Conservation (phyloP, 2,888 invertebrate genomes). For the Hedya salicella region DNA sequence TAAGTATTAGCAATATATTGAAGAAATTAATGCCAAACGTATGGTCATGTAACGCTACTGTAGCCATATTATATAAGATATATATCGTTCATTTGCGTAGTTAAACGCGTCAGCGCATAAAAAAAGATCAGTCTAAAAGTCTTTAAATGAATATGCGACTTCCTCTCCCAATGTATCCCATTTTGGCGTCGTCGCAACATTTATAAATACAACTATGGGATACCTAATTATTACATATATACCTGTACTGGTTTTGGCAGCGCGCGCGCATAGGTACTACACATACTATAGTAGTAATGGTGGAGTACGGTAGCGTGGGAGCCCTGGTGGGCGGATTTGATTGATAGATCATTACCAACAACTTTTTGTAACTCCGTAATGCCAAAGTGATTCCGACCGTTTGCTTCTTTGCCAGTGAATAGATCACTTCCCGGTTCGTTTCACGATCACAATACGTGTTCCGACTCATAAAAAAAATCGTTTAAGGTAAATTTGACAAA, state of each 20-base stretch:
- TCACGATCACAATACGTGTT: too few relatives aligned
- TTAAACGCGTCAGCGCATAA: background rate
- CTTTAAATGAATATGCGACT: background rate
- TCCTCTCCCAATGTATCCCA: slow-evolving; percentile 5
- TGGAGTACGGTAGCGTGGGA: slow-evolving; percentile 18
- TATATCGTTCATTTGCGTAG: too few relatives aligned
- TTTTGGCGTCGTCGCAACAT: slow-evolving; percentile 19
- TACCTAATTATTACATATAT: slow-evolving; percentile 4
- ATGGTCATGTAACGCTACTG: too few relatives aligned
- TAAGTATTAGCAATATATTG: too few relatives aligned
- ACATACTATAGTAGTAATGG: slow-evolving; percentile 37
- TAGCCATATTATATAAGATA: too few relatives aligned
- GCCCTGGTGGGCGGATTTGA: slow-evolving; percentile 33
- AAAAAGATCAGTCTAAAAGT: background rate
- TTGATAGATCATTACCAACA: slow-evolving; percentile 35
- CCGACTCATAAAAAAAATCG: too few relatives aligned
- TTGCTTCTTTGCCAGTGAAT: background rate
- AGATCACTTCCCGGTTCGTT: slow-evolving; percentile 5
- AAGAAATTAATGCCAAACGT: too few relatives aligned
- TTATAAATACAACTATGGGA: slow-evolving; percentile 19
- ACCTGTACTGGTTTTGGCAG: slow-evolving; percentile 29
- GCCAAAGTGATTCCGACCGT: slow-evolving; percentile 13
- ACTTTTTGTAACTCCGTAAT: slow-evolving; percentile 20
- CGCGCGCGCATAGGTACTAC: slow-evolving; percentile 20
- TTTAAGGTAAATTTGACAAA: too few relatives aligned